A percentile compares a stretch with the other conserved stretches of the same genome.
Conservation (phyloP, 30 jellyfish, hydroid and myxozoan species). For the Haliclystus octoradiatus region DNA sequence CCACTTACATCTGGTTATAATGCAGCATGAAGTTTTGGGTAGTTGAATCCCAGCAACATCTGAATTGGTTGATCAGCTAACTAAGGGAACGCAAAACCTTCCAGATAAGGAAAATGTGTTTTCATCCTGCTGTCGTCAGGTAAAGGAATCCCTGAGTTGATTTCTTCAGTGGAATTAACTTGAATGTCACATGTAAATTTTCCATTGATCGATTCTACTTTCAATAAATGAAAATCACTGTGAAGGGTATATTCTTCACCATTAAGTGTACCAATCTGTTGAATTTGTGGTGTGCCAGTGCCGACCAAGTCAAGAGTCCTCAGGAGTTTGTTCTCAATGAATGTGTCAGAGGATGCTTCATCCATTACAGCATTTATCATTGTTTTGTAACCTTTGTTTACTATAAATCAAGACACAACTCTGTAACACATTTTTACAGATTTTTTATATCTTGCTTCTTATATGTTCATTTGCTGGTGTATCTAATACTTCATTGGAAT, state of each 20-base stretch:
- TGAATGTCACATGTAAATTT: background rate
- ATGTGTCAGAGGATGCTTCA: background rate
- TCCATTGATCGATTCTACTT: background rate
- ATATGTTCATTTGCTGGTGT: background rate
- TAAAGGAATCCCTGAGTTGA: background rate
- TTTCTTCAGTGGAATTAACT: background rate
- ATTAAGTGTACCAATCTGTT: slow-evolving; percentile 17
- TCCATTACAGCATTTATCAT: background rate
- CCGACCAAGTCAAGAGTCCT: background rate
- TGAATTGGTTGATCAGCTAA: background rate
- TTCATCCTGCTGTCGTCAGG: background rate
- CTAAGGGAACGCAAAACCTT: background rate
- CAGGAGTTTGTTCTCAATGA: too few species aligned
- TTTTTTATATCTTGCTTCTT: background rate
- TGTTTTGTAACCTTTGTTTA: background rate
- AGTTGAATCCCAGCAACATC: background rate
- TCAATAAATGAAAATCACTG: background rate
- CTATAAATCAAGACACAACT: background rate
- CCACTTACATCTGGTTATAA: background rate
- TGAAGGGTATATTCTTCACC: slow-evolving; percentile 29
- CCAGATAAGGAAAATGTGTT: background rate
- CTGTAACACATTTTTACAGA: background rate
- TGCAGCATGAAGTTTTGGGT: background rate
- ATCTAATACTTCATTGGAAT: background rate
- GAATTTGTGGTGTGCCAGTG: background rate